Conservation (phyloP, 2,113 vertebrate species). For the Chionis minor region DNA sequence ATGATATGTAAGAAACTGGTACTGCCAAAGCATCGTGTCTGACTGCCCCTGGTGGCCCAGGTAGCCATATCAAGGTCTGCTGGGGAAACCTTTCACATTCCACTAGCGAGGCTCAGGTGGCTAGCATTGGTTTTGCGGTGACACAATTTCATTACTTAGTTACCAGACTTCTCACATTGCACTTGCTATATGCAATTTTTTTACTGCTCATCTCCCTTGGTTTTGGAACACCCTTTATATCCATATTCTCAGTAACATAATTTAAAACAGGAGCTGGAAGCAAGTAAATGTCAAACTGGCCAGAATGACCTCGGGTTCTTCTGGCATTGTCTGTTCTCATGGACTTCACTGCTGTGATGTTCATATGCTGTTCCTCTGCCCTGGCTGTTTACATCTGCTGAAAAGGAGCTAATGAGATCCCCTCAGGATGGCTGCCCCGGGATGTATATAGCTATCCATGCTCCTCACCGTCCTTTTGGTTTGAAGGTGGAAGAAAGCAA, state of each 20-base stretch:
- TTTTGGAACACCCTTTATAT: neutral
- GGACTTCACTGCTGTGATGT: neutral
- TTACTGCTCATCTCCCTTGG: neutral
- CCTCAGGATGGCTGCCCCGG: neutral
- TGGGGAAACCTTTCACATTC: neutral
- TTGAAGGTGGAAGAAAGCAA: neutral
- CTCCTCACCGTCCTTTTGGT: neutral
- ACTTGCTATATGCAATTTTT: neutral
- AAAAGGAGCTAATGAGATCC: neutral
- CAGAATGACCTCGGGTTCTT: neutral
- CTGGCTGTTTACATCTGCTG: neutral
- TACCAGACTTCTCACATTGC: neutral
- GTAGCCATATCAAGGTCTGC: accelerated
- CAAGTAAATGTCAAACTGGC: neutral
- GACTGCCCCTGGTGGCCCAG: neutral
- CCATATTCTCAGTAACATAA: neutral
- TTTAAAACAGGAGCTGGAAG: neutral
- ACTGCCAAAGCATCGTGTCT: neutral
- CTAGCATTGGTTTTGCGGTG: neutral
- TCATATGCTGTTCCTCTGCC: neutral
- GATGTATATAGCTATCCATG: accelerated
- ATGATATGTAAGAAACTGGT: neutral
- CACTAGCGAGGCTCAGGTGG: neutral
- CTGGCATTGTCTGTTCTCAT: neutral
- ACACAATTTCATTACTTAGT: neutral